Evolutionary conservation across 1,140 invertebrate species (phyloP).

Genomic region (Drosophila littoralis): DNA sequence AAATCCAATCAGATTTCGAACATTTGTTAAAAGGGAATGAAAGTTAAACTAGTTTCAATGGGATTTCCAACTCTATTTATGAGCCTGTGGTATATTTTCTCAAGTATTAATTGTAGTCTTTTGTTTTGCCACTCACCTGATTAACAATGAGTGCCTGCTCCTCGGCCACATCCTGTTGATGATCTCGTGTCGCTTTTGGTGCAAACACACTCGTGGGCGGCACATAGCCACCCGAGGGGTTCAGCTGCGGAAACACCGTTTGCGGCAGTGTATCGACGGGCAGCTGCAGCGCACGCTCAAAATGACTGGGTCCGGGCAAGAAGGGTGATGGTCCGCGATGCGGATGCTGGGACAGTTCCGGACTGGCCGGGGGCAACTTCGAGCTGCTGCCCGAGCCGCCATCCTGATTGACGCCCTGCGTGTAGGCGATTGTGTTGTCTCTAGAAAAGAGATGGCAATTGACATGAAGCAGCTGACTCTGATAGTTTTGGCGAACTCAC

Average conservation of each 20-base stretch:
- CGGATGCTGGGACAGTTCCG: conserved; percentile 64
- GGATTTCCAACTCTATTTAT: no score
- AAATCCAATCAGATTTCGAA: background rate
- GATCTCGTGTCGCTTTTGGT: conserved; percentile 81
- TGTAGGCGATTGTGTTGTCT: conserved; percentile 83
- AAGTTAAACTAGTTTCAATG: background rate
- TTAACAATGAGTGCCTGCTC: conserved; percentile 84
- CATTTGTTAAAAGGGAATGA: background rate
- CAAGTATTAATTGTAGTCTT: background rate
- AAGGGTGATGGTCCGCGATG: conserved; percentile 81
- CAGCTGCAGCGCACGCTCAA: conserved; percentile 73
- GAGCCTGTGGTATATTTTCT: no score
- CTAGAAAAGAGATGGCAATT: conserved; percentile 30
- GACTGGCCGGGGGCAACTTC: conserved; percentile 64
- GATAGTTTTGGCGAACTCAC: conserved; percentile 84
- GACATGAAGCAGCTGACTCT: background rate
- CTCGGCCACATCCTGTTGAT: conserved; percentile 83
- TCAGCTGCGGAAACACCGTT: conserved; percentile 84
- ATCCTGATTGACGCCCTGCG: conserved; percentile 72
- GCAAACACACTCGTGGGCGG: conserved; percentile 55
- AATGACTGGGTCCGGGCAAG: conserved; percentile 78
- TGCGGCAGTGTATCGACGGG: conserved; percentile 83
- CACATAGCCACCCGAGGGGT: conserved; percentile 78
- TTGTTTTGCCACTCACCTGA: conserved; percentile 74
- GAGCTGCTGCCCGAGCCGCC: conserved; percentile 59